These are phyloP conservation scores for Acronicta alni DNA, from an alignment of 2,888 invertebrate genomes.

Conservation along the genomic window DNA sequence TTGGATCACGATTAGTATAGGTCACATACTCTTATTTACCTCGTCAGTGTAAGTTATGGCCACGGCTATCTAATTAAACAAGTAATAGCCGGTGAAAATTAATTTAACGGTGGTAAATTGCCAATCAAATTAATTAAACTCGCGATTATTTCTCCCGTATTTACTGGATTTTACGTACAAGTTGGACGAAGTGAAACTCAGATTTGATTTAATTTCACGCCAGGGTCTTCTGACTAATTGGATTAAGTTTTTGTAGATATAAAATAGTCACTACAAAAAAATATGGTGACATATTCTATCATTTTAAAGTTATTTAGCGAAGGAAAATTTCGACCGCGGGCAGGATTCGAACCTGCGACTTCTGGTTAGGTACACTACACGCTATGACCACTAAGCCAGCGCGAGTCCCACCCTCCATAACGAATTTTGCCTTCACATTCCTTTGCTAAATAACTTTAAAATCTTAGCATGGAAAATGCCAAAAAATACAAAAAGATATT, in stretches of 20 bases:
- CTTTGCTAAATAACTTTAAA: too few relatives aligned
- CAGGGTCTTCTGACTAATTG: constrained; percentile 20
- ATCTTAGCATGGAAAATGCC: too few relatives aligned
- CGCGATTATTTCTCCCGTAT: constrained; percentile 36
- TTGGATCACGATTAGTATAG: not conserved
- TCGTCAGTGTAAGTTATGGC: not conserved
- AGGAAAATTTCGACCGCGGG: too few relatives aligned
- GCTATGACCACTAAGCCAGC: too few relatives aligned
- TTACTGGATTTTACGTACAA: constrained; percentile 13
- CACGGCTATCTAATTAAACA: constrained; percentile 37
- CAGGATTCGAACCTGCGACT: too few relatives aligned
- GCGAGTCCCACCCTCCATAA: too few relatives aligned
- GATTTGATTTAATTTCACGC: constrained; percentile 39
- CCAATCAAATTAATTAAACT: constrained; percentile 55
- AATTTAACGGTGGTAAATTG: constrained; percentile 59
- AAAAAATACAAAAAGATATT: too few relatives aligned
- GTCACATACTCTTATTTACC: not conserved
- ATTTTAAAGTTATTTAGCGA: too few relatives aligned
- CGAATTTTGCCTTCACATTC: too few relatives aligned
- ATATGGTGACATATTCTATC: too few relatives aligned
- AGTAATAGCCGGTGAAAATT: constrained; percentile 46
- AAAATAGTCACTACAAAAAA: too few relatives aligned
- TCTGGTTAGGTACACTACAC: too few relatives aligned
- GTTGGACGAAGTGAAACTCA: constrained; percentile 36
- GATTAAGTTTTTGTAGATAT: constrained; percentile 8